A percentile compares a stretch with the other conserved stretches of the same genome.
phyloP scores from a whole-genome alignment of 2,113 vertebrate species.

The Oncorhynchus nerka region DNA sequence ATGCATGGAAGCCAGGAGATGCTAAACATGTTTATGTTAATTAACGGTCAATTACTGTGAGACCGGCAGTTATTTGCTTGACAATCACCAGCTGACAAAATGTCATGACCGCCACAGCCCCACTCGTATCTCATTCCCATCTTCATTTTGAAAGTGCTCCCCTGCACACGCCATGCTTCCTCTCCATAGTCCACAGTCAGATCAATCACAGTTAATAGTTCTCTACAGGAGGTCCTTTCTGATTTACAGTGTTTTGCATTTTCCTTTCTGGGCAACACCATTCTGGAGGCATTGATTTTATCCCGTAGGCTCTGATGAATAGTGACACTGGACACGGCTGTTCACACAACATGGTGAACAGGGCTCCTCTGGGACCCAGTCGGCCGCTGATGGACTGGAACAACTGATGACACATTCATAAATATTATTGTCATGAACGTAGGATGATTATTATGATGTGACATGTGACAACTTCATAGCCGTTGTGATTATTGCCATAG shows the following conservation, averaged over 20 bases:
- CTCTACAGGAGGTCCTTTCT: conserved; percentile 18
- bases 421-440: neutral
- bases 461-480: neutral
- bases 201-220: conserved; percentile 21
- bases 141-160: too few species aligned
- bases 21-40: too few species aligned
- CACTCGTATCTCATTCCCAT: too few species aligned
- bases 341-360: conserved; percentile 4
- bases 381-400: neutral
- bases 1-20: too few species aligned
- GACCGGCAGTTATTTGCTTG: too few species aligned
- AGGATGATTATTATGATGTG: neutral
- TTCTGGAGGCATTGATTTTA: conserved; percentile 38
- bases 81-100: too few species aligned
- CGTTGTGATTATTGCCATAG: too few species aligned
- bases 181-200: conserved; percentile 8
- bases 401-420: neutral
- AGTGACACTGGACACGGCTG: conserved; percentile 35
- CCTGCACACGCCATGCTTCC: too few species aligned
- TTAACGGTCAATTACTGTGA: too few species aligned
- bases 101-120: too few species aligned
- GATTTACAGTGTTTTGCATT: conserved; percentile 37
- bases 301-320: conserved; percentile 32
- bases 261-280: conserved; percentile 28
- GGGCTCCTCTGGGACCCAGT: neutral